Conservation (phyloP, 2,113 vertebrate genomes). For the Gymnocephalus cernua region DNA sequence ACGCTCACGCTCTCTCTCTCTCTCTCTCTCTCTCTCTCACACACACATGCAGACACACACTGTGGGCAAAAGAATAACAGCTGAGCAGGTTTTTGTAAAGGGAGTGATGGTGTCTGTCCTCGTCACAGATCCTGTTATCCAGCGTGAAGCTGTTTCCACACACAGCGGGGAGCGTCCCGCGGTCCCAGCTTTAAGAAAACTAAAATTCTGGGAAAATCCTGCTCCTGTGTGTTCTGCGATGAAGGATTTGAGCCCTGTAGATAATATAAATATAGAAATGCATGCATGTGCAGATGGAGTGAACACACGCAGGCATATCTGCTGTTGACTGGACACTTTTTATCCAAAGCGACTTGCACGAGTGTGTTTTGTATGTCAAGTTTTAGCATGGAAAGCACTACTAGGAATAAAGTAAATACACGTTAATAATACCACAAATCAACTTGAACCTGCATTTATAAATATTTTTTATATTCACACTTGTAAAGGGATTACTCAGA, state of each 20-base stretch:
- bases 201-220: slow-evolving; percentile 46
- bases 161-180: slow-evolving; percentile 16
- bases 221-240: slow-evolving; percentile 23
- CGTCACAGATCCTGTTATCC: slow-evolving; percentile 29
- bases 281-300: slow-evolving; percentile 47
- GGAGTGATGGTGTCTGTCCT: slow-evolving; percentile 32
- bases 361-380: neutral
- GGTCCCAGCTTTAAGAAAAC: slow-evolving; percentile 22
- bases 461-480: neutral
- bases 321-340: neutral
- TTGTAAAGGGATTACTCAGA: neutral
- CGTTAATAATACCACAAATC: neutral
- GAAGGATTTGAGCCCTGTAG: slow-evolving; percentile 25
- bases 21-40: neutral
- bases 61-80: slow-evolving; percentile 22
- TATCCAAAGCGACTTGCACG: neutral
- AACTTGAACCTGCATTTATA: too few relatives aligned
- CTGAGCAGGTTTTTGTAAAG: slow-evolving; percentile 37
- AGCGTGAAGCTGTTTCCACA: slow-evolving; percentile 28
- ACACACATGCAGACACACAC: slow-evolving; percentile 15
- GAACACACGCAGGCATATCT: slow-evolving; percentile 8
- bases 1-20: neutral
- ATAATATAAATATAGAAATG: slow-evolving; percentile 45
- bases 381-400: neutral
- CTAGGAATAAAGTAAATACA: neutral